These are phyloP conservation scores for Ctenopoma multispine DNA, from an alignment of 2,797 vertebrate genomes.

Conservation along the genomic window DNA sequence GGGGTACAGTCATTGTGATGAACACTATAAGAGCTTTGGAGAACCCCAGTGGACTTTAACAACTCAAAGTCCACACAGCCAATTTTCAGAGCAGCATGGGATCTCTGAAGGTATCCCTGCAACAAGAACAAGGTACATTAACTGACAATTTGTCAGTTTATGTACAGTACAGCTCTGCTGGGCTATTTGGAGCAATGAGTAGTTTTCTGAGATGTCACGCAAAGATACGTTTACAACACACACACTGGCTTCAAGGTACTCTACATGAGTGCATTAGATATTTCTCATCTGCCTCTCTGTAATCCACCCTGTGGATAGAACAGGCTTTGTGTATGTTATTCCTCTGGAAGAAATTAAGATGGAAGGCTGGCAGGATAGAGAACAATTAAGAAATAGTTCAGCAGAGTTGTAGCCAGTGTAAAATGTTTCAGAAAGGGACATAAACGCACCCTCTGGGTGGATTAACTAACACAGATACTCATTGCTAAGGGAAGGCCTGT, in stretches of 20 bases:
- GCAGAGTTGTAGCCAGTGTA: conserved; percentile 41
- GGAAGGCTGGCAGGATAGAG: conserved; percentile 40
- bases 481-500: conserved; percentile 16
- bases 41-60: conserved; percentile 28
- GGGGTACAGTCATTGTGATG: conserved; percentile 47
- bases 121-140: conserved; percentile 46
- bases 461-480: conserved; percentile 38
- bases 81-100: conserved; percentile 29
- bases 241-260: conserved; percentile 26
- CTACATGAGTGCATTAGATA: conserved; percentile 44
- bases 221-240: conserved; percentile 1
- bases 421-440: conserved; percentile 46
- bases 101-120: conserved; percentile 31
- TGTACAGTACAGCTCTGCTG: conserved; percentile 44
- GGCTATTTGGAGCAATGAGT: conserved; percentile 37
- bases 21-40: conserved; percentile 46
- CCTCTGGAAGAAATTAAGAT: conserved; percentile 39
- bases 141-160: conserved; percentile 62
- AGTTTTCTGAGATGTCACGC: conserved; percentile 27
- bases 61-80: conserved; percentile 36
- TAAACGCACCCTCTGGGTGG: conserved; percentile 42
- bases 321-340: conserved; percentile 43
- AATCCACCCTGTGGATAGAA: conserved; percentile 55
- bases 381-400: conserved; percentile 39
- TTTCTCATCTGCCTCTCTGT: conserved; percentile 41